These are phyloP conservation scores for Syngnathoides biaculeatus DNA, from an alignment of 2,113 vertebrate genomes.

Conservation along the genomic window DNA sequence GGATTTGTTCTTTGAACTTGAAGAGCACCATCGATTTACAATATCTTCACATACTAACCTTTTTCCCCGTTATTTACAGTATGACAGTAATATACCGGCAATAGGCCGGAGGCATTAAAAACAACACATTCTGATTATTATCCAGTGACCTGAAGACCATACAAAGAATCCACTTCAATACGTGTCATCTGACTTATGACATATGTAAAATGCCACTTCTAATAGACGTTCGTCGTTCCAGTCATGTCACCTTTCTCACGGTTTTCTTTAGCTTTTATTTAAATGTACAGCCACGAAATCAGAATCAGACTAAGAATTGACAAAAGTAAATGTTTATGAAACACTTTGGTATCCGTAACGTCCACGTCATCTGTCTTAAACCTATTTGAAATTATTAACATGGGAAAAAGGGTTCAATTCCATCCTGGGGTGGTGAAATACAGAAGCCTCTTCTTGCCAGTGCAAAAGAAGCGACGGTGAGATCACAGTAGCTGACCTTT, in stretches of 20 bases:
- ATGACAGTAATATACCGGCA: constrained; percentile 8
- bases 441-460: constrained; percentile 73
- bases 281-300: neutral
- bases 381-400: constrained; percentile 35
- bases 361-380: constrained; percentile 12
- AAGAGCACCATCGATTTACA: constrained; percentile 36
- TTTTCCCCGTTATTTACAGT: constrained; percentile 18
- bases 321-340: neutral
- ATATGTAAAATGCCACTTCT: neutral
- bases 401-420: constrained; percentile 66
- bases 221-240: neutral
- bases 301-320: no score
- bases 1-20: constrained; percentile 14
- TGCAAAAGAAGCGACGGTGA: constrained; percentile 71
- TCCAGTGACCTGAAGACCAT: neutral
- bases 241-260: neutral
- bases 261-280: neutral
- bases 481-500: constrained; percentile 80
- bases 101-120: neutral
- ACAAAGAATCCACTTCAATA: neutral
- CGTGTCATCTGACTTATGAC: neutral
- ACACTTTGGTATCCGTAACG: constrained; percentile 48
- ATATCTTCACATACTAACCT: constrained; percentile 29
- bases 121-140: constrained; percentile 5
- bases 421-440: constrained; percentile 77